phyloP scores from a whole-genome alignment of 2,113 vertebrate genomes.

The Dipodomys stephensi region DNA sequence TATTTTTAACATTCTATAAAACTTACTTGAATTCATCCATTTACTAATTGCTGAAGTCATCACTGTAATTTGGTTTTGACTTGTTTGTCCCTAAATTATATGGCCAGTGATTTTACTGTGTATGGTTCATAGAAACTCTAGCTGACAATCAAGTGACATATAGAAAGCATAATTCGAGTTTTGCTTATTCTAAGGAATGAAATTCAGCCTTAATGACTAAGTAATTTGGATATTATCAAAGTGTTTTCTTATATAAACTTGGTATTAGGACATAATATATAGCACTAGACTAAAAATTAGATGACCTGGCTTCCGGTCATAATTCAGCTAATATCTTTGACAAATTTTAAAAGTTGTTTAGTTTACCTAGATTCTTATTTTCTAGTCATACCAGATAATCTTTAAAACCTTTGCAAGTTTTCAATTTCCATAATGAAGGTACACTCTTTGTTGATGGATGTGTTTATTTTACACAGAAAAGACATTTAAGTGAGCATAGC shows the following conservation, averaged over 20 bases:
- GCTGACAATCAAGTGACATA: not conserved
- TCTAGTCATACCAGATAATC: not conserved
- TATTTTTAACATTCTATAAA: slow-evolving; percentile 43
- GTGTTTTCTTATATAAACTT: not conserved
- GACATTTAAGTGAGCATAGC: not conserved
- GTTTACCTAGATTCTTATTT: not conserved
- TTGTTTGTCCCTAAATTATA: not conserved
- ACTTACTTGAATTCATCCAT: not conserved
- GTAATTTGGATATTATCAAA: not conserved
- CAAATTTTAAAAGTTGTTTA: not conserved
- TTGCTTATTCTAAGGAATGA: not conserved
- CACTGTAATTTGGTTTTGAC: not conserved
- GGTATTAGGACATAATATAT: not conserved
- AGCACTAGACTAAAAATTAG: not conserved
- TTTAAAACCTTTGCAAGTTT: not conserved
- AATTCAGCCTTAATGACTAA: not conserved
- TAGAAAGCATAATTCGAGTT: not conserved
- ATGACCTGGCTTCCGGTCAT: not conserved
- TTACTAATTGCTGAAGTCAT: not conserved
- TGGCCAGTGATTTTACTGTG: not conserved
- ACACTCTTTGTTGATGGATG: not conserved
- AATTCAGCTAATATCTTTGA: not conserved
- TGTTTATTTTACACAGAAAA: not conserved
- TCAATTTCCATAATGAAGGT: not conserved
- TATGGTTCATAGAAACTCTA: not conserved